Base-by-base conservation (phyloP, 2,113 vertebrate genomes). In the Ammodytes dubius region DNA sequence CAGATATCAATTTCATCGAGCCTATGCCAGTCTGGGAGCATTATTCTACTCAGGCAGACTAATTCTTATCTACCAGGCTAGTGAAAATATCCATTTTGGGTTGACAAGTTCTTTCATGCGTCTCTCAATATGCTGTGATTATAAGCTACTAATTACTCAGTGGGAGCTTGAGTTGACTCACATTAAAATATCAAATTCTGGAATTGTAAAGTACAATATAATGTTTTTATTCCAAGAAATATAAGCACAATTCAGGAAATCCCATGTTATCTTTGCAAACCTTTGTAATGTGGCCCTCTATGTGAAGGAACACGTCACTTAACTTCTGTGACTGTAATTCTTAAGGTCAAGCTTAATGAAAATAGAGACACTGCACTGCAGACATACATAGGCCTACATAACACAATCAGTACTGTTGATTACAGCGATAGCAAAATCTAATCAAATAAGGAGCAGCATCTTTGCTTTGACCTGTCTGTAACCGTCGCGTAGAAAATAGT, bases 341-440 rank as follows among this genome's bases (percentile, higher is more conserved):
- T 43, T 43, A 6, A 59, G 42, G 70, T 37, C 53, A 6, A 5
- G 45, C 13, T 58, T 54, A 40, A 64, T 11, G 9, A 35, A 49
- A 40, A 2, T 39, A 52, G 43, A 66, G 66, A 65, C 8, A 15
- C 40, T 42, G 6, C 8, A 15, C 40, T 42, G 6, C 65, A 70
- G 76, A 81, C 76, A 37, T n/a, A n/a, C 40, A 7, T 80, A 70
- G 76, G 78, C 76, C 19, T n/a, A n/a, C 40, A 7, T 80, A 81
- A 86, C 70, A 4, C 81, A 78, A 75, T 89, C 73, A 86, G 77
- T 57, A 52, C 67, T 13, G 12, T 60, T 46, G 69, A 63, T 88
- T 82, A 75, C 74, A 83, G 53, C 58, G 53, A 15, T 10, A 57
- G 60, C 0, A 5, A 74, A 1, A 4, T 14, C 45, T 53, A 86